Evolutionary conservation across 2,797 vertebrate genomes (phyloP), one percentile per base, ranked within the genome.

Genomic region (Enteromius unitaeniatus): DNA sequence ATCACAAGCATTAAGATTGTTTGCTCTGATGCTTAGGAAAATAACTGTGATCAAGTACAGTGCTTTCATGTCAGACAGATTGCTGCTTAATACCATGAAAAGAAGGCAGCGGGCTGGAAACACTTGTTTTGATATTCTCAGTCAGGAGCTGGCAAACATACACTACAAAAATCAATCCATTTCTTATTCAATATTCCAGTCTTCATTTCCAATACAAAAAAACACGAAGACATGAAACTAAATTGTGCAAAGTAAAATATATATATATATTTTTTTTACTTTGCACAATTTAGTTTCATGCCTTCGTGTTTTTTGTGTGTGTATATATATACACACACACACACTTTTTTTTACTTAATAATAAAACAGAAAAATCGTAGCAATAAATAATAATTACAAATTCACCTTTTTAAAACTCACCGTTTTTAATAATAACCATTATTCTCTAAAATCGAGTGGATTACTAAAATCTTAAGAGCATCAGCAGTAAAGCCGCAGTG

Each of bases 401-500:
- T 3, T 11, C 40, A 3, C 11, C 10, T 26, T 17, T 23, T 11
- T 2, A 14, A n/a, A 31, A 28, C 0, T 6, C 6, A 37, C 37
- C 6, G 37, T 26, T 60, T 11, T 15, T 31, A 3, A 62, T 11
- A 64, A 78, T 47, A 26, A 69, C 13, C 1, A 79, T 40, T 28
- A 26, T 2, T 53, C n/a, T 21, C 55, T 55, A 21, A 13, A 45
- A 72, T 58, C 15, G 23, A n/a, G 3, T 60, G 68, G 19, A 34
- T 73, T 17, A 72, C 14, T 80, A 7, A n/a, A 58, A 42, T 31
- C 15, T 51, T 45, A 68, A 82, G 2, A 45, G 45, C 72, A 76
- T 55, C 60, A 65, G 47, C 73, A 40, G n/a, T 2, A 72, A 64
- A 82, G 40, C 78, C 42, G 58, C 75, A 78, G 51, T 70, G 82